A percentile compares a stretch with the other conserved stretches of the same genome.
Conservation (phyloP, 2,888 invertebrate species). For the Cryptocephalus moraei region DNA sequence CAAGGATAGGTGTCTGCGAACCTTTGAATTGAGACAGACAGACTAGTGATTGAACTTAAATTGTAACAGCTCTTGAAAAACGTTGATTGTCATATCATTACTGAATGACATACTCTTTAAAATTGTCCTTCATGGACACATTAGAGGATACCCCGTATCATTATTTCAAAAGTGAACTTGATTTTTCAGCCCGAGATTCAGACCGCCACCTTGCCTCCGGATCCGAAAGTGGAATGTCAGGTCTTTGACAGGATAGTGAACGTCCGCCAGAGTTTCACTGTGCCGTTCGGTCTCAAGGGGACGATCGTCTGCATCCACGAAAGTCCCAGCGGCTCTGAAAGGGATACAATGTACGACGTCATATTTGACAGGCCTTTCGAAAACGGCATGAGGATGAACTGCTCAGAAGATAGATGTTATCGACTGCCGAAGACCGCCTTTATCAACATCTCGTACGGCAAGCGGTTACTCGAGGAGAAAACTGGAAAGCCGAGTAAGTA, state of each 20-base stretch:
- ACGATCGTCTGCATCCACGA: slow-evolving; percentile 66
- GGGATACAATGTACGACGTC: slow-evolving; percentile 61
- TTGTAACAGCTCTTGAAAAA: too few relatives aligned
- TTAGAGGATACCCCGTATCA: too few relatives aligned
- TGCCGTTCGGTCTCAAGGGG: slow-evolving; percentile 75
- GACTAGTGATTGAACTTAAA: too few relatives aligned
- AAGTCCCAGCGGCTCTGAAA: slow-evolving; percentile 19
- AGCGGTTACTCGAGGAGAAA: slow-evolving; percentile 33
- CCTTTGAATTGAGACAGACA: too few relatives aligned
- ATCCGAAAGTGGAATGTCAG: slow-evolving; percentile 51
- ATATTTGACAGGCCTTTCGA: slow-evolving; percentile 70
- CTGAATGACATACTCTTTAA: too few relatives aligned
- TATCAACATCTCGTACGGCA: slow-evolving; percentile 51
- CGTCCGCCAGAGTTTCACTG: slow-evolving; percentile 60
- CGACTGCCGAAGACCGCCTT: slow-evolving; percentile 43
- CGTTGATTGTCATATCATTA: too few relatives aligned
- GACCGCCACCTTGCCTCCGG: slow-evolving; percentile 49
- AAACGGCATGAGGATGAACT: slow-evolving; percentile 50
- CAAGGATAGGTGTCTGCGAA: too few relatives aligned
- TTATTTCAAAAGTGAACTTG: too few relatives aligned
- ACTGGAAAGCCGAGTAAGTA: slow-evolving; percentile 25
- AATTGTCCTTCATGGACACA: too few relatives aligned
- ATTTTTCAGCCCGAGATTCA: slow-evolving; percentile 38
- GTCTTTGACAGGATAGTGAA: slow-evolving; percentile 81
- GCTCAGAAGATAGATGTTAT: slow-evolving; percentile 43